Conservation (phyloP, 2,113 vertebrate species). For the Megaleporinus macrocephalus region DNA sequence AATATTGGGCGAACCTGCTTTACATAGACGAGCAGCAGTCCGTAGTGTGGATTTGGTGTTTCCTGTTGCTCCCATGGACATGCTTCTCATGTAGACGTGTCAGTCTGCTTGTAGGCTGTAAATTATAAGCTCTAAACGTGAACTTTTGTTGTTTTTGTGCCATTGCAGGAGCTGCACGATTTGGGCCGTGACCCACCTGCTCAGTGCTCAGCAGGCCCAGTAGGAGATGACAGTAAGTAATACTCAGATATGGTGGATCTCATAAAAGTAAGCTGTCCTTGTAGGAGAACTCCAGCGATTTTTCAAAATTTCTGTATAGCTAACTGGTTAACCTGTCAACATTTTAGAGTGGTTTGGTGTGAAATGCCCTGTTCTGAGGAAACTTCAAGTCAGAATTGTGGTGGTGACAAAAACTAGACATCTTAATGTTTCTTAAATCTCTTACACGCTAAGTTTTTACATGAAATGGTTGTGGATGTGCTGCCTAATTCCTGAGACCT, state of each 20-base stretch:
- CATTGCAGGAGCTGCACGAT: conserved; percentile 92
- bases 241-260: background rate
- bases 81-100: background rate
- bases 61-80: background rate
- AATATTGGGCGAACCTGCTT: too few species aligned
- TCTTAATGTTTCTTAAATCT: too few species aligned
- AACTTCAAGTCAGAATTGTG: too few species aligned
- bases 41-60: background rate
- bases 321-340: too few species aligned
- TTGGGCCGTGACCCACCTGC: conserved; percentile 97
- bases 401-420: too few species aligned
- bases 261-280: background rate
- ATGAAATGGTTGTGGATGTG: too few species aligned
- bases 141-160: conserved; percentile 20
- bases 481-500: too few species aligned
- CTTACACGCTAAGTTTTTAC: too few species aligned
- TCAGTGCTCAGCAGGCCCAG: conserved; percentile 97
- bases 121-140: background rate
- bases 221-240: conserved; percentile 93
- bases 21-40: background rate
- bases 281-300: too few species aligned
- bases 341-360: too few species aligned
- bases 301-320: too few species aligned
- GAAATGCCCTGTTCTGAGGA: too few species aligned
- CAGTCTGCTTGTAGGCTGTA: background rate